A percentile compares a stretch with the other conserved stretches of the same genome.
phyloP scores from a whole-genome alignment of 2,888 invertebrate genomes.

The Miltochrista miniata region DNA sequence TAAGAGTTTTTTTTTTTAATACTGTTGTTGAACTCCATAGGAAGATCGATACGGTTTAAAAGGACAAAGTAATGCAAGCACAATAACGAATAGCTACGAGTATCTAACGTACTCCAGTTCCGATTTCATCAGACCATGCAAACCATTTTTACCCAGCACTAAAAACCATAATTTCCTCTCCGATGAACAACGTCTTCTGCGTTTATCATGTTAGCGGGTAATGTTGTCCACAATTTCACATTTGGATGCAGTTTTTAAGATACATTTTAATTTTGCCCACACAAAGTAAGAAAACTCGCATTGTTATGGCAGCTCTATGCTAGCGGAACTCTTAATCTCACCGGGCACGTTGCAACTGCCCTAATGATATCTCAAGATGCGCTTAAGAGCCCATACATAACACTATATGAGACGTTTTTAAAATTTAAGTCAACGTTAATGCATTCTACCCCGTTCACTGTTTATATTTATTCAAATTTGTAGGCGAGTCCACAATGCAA shows the following conservation, averaged over 20 bases:
- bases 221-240: conserved; percentile 33
- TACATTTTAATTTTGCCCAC: conserved; percentile 55
- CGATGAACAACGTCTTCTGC: not conserved
- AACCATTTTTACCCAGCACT: conserved; percentile 1
- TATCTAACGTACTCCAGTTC: not conserved
- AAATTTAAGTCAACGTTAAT: conserved; percentile 81
- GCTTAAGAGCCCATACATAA: conserved; percentile 81
- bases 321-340: conserved; percentile 74
- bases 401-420: conserved; percentile 81
- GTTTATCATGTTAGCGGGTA: conserved; percentile 18
- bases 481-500: conserved; percentile 69
- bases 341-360: conserved; percentile 63
- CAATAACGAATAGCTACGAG: too few species aligned
- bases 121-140: not conserved
- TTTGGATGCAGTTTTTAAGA: conserved; percentile 35
- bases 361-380: conserved; percentile 81
- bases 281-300: conserved; percentile 52
- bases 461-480: conserved; percentile 82
- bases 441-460: conserved; percentile 76
- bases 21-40: too few species aligned
- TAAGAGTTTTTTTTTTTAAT: too few species aligned
- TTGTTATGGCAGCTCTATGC: conserved; percentile 58
- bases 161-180: conserved; percentile 2
- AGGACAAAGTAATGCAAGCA: too few species aligned
- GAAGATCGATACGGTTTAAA: too few species aligned